Conservation (phyloP, 2,888 invertebrate genomes). For the Macrophya alboannulata region DNA sequence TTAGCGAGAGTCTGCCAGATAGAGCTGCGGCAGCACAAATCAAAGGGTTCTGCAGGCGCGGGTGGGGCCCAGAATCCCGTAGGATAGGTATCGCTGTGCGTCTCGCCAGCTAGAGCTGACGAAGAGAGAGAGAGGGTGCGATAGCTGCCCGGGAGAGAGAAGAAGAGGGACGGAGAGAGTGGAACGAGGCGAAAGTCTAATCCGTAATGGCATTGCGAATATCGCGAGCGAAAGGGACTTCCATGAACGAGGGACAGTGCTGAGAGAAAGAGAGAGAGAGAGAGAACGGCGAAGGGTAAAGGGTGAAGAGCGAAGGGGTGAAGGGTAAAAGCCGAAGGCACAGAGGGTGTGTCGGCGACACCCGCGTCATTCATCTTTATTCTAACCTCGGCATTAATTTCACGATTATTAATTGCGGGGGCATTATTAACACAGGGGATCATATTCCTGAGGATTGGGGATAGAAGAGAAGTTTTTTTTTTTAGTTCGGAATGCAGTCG, state of each 20-base stretch:
- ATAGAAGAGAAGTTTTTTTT: background rate
- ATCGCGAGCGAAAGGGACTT: conserved; percentile 54
- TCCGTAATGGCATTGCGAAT: conserved; percentile 62
- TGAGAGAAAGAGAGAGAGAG: background rate
- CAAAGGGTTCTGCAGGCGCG: conserved; percentile 55
- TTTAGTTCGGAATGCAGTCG: background rate
- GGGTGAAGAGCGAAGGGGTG: conserved; percentile 34
- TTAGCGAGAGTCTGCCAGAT: conserved; percentile 55
- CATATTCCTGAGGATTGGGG: background rate
- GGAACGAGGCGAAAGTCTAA: conserved; percentile 54
- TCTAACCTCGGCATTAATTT: conserved; percentile 57
- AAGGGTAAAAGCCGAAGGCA: conserved; percentile 52
- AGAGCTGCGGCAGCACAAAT: conserved; percentile 56
- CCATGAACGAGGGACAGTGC: background rate
- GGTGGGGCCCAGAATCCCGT: conserved; percentile 45
- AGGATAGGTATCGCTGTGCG: conserved; percentile 41
- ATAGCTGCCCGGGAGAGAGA: background rate
- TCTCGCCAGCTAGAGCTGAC: conserved; percentile 38
- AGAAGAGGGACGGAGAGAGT: background rate
- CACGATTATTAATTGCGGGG: conserved; percentile 58
- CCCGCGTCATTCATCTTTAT: conserved; percentile 59
- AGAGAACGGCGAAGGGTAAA: background rate
- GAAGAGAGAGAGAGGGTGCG: conserved; percentile 25
- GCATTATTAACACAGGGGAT: conserved; percentile 52
- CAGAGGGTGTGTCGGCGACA: conserved; percentile 57